Evolutionary conservation across 2,888 invertebrate species (phyloP).

Genomic region (Himalopsyche kuldschensis): DNA sequence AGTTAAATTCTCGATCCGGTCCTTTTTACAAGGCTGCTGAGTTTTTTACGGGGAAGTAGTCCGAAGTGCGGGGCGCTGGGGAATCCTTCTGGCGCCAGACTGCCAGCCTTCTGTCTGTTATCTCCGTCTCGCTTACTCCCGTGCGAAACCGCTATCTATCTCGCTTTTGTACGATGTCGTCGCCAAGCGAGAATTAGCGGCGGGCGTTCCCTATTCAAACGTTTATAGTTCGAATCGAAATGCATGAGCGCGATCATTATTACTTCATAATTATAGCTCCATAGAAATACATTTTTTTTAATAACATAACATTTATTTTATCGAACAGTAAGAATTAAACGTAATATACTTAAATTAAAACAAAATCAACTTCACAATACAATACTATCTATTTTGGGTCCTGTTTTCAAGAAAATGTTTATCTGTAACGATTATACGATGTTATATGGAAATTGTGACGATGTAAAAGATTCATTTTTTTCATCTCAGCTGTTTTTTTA

Average conservation of each 20-base stretch:
- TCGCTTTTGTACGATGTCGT: conserved; percentile 45
- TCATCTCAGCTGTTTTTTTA: neutral
- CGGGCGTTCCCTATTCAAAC: conserved; percentile 52
- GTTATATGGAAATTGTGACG: too few species aligned
- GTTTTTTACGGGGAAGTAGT: conserved; percentile 40
- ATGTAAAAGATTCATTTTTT: too few species aligned
- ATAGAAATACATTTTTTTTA: too few species aligned
- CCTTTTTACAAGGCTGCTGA: conserved; percentile 16
- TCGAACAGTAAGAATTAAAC: too few species aligned
- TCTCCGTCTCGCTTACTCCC: conserved; percentile 48
- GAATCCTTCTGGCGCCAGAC: conserved; percentile 64
- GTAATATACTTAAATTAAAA: too few species aligned
- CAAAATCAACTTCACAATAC: too few species aligned
- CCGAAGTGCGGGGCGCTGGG: conserved; percentile 58
- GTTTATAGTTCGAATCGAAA: conserved; percentile 40
- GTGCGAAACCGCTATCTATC: conserved; percentile 45
- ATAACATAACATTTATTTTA: too few species aligned
- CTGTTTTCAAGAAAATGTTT: too few species aligned
- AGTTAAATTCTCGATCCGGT: neutral
- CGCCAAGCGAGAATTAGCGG: conserved; percentile 59
- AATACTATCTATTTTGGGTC: too few species aligned
- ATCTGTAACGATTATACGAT: too few species aligned
- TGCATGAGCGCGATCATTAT: neutral
- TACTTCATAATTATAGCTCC: neutral
- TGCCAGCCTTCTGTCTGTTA: conserved; percentile 56